Conservation (phyloP, 2,797 vertebrate species). For the Erethizon dorsatum region DNA sequence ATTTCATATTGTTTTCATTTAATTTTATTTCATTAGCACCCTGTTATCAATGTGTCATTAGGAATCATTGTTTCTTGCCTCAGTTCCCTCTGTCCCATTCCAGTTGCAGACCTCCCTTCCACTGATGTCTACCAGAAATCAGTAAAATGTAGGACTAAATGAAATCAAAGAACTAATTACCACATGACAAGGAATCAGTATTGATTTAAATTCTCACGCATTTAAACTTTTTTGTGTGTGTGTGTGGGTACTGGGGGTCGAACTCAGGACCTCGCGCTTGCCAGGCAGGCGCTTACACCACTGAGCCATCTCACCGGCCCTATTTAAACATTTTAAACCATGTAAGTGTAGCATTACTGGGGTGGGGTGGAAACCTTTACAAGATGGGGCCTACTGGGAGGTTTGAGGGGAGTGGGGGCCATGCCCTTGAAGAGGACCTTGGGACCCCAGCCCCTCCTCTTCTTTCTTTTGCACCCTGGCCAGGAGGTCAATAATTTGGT, state of each 20-base stretch:
- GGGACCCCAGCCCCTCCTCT: not conserved
- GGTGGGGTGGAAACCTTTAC: not conserved
- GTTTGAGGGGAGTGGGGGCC: not conserved
- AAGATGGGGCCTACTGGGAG: not conserved
- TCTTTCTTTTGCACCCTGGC: not conserved
- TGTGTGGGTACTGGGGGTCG: no score
- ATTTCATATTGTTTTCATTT: conserved; percentile 7
- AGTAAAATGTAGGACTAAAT: not conserved
- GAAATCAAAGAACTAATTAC: not conserved
- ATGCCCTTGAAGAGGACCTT: not conserved
- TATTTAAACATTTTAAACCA: not conserved
- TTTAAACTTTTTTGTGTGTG: not conserved
- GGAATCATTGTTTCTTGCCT: not conserved
- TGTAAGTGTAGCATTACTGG: not conserved
- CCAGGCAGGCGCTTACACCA: no score
- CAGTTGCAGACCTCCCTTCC: not conserved
- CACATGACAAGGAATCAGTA: not conserved
- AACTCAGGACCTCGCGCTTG: no score
- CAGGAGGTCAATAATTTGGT: not conserved
- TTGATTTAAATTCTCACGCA: not conserved
- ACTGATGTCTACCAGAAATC: not conserved
- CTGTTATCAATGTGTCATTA: not conserved
- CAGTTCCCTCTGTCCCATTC: not conserved
- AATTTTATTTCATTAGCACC: not conserved
- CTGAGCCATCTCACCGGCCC: no score